These are phyloP conservation scores for Crocidura indochinensis DNA, from an alignment of 2,797 vertebrate species.

Conservation along the genomic window DNA sequence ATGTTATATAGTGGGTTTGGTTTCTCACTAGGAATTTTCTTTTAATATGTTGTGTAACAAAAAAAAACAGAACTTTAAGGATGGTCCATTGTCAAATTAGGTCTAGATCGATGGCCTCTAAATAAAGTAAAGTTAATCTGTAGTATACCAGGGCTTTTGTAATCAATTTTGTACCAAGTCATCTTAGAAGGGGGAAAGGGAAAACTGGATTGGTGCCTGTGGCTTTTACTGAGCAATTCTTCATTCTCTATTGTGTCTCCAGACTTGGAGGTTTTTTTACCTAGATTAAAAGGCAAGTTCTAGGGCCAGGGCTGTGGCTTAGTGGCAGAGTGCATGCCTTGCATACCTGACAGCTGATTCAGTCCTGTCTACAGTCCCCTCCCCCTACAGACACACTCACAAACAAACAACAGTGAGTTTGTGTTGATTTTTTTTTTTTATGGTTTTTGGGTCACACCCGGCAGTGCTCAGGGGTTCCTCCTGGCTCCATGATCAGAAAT, in stretches of 20 bases:
- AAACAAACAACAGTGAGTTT: background rate
- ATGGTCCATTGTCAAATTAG: background rate
- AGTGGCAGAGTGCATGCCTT: too few relatives aligned
- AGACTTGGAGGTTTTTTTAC: background rate
- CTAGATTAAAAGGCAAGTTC: background rate
- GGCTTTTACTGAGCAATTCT: background rate
- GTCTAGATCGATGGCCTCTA: constrained; percentile 16
- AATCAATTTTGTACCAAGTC: background rate
- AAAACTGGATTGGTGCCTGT: background rate
- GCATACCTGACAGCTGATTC: too few relatives aligned
- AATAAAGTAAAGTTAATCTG: background rate
- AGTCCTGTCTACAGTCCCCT: too few relatives aligned
- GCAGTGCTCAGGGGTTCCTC: too few relatives aligned
- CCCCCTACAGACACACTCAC: too few relatives aligned
- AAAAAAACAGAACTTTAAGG: constrained; percentile 18
- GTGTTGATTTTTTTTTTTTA: background rate
- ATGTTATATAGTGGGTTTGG: background rate
- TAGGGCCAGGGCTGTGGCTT: too few relatives aligned
- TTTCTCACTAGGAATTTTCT: constrained; percentile 57
- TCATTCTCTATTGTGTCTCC: background rate
- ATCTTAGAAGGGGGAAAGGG: background rate
- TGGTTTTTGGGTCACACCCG: too few relatives aligned
- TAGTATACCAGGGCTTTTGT: background rate
- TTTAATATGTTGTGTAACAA: constrained; percentile 29
- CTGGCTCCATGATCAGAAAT: too few relatives aligned